Conservation (phyloP, 2,888 invertebrate species). For the Pandemis corylana region DNA sequence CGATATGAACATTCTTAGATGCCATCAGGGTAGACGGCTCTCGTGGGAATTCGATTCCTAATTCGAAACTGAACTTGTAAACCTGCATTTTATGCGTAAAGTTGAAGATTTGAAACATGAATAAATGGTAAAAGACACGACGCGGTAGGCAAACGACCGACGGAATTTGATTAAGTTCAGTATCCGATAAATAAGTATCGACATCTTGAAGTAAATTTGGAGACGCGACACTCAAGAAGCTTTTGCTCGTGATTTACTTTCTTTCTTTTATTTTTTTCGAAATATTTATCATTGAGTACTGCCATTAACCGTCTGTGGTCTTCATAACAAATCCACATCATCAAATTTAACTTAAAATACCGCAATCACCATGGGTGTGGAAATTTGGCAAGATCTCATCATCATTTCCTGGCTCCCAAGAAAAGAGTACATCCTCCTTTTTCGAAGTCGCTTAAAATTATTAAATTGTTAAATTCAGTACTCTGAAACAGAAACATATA, state of each 20-base stretch:
- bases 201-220: neutral
- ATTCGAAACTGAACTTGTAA: conserved; percentile 11
- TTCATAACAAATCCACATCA: too few relatives aligned
- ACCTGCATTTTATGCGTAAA: conserved; percentile 10
- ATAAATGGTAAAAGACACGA: neutral
- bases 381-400: too few relatives aligned
- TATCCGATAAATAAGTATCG: neutral
- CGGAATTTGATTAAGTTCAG: neutral
- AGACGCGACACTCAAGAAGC: neutral
- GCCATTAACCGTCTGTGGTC: too few relatives aligned
- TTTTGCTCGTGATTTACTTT: too few relatives aligned
- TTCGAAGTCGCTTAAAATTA: too few relatives aligned
- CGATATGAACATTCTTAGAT: conserved; percentile 7
- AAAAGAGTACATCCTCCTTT: too few relatives aligned
- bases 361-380: too few relatives aligned
- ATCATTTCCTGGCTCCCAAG: too few relatives aligned
- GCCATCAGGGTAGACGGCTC: conserved; percentile 2
- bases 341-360: too few relatives aligned
- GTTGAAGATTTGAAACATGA: neutral
- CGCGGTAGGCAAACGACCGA: too few relatives aligned
- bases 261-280: too few relatives aligned
- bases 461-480: neutral
- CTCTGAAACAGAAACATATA: conserved; percentile 17
- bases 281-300: too few relatives aligned
- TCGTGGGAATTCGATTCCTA: conserved; percentile 9